A percentile compares a stretch with the other conserved stretches of the same genome.
These are phyloP conservation scores for Pectinophora gossypiella DNA, from an alignment of 1,140 invertebrate genomes.

Conservation along the genomic window DNA sequence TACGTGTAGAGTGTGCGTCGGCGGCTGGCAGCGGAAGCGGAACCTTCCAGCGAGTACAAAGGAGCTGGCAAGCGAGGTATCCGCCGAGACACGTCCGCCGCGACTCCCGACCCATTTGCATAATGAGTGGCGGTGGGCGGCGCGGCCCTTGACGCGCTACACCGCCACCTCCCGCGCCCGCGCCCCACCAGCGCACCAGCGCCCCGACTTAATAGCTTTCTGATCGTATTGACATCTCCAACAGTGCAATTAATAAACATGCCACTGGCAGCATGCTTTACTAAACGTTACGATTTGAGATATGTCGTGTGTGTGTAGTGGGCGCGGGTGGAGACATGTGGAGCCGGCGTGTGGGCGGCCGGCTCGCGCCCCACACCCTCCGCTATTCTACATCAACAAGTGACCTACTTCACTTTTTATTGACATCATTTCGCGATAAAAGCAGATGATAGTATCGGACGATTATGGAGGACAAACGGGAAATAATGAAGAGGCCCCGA, in stretches of 20 bases:
- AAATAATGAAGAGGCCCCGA: not conserved
- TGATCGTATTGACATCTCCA: not conserved
- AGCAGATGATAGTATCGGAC: conserved; percentile 2
- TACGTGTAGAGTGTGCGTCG: not conserved
- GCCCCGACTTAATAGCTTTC: not conserved
- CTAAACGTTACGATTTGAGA: no score
- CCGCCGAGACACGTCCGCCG: no score
- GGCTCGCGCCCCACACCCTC: not conserved
- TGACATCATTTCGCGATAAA: not conserved
- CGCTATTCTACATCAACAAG: conserved; percentile 9
- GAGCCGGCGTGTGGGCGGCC: not conserved
- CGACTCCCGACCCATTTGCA: conserved; percentile 51
- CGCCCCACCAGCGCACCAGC: not conserved
- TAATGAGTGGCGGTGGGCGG: conserved; percentile 46
- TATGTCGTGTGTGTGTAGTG: not conserved
- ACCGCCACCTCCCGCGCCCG: no score
- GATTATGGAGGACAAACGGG: not conserved
- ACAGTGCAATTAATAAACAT: not conserved
- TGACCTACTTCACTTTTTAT: conserved; percentile 13
- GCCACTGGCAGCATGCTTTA: no score
- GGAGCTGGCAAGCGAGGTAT: conserved; percentile 5
- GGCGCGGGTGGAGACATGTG: not conserved
- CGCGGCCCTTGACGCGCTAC: conserved; percentile 5
- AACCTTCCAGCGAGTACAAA: not conserved
- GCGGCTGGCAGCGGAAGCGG: not conserved